A percentile compares a stretch with the other conserved stretches of the same genome.
phyloP scores from a whole-genome alignment of 2,888 invertebrate genomes.

The Cheilosia vernalis region DNA sequence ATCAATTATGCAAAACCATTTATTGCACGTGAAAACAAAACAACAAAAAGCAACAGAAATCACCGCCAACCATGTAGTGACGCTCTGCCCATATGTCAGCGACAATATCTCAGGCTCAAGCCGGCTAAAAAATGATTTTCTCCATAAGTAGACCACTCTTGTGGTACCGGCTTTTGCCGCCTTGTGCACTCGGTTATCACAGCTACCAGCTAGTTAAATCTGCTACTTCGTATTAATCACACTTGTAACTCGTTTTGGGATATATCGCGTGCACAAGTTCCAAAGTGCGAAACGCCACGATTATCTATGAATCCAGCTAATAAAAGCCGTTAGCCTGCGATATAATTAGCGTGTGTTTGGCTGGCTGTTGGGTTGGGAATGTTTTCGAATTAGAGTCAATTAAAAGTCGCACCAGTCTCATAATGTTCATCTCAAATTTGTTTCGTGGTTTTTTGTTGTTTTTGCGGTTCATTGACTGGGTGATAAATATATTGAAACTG shows the following conservation, averaged over 20 bases:
- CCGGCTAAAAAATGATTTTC: constrained; percentile 21
- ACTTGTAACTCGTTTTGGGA: constrained; percentile 43
- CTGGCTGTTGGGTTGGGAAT: constrained; percentile 55
- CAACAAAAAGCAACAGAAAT: not conserved
- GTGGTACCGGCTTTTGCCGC: constrained; percentile 47
- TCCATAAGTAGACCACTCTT: constrained; percentile 31
- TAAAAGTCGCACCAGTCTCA: constrained; percentile 39
- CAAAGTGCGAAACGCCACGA: constrained; percentile 54
- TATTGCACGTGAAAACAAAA: constrained; percentile 31
- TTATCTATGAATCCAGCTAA: constrained; percentile 52
- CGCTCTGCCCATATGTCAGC: constrained; percentile 32
- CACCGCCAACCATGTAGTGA: constrained; percentile 11
- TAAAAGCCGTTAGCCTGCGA: constrained; percentile 57
- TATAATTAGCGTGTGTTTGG: constrained; percentile 64
- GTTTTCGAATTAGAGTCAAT: constrained; percentile 67
- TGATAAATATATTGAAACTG: constrained; percentile 16
- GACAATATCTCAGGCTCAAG: not conserved
- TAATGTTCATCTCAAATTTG: not conserved
- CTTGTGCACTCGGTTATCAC: constrained; percentile 41
- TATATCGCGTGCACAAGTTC: constrained; percentile 54
- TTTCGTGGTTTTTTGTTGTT: constrained; percentile 1
- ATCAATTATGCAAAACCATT: constrained; percentile 58
- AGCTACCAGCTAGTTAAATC: constrained; percentile 41
- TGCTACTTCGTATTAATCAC: constrained; percentile 65
- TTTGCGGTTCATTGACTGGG: constrained; percentile 55